phyloP scores from a whole-genome alignment of 1,140 invertebrate genomes.

The Brachionus paranguensis region DNA sequence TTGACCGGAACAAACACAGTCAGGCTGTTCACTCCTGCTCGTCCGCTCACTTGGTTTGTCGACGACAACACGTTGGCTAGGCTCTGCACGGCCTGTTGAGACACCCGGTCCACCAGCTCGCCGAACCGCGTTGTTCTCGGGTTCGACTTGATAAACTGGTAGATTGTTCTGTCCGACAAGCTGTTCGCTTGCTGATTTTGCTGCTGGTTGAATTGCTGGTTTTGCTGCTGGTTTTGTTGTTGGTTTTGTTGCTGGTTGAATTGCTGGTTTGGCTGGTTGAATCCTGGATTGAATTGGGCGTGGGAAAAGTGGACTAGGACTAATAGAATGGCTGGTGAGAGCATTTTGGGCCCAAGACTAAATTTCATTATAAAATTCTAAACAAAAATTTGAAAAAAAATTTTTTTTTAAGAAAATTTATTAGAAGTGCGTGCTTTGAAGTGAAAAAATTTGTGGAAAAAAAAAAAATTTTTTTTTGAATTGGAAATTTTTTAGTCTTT shows the following conservation, averaged over 20 bases:
- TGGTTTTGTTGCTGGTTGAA: not conserved
- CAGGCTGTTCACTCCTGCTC: not conserved
- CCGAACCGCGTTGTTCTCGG: not conserved
- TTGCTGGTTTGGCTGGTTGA: not conserved
- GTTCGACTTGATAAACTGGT: slow-evolving; percentile 12
- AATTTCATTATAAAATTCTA: not conserved
- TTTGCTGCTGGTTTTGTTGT: not conserved
- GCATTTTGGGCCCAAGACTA: not conserved
- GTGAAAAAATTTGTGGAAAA: not conserved
- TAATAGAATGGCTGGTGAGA: not conserved
- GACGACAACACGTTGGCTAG: not conserved
- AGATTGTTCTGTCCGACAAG: not conserved
- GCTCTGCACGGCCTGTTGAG: not conserved
- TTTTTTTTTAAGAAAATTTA: not conserved
- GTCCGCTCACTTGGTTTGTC: not conserved
- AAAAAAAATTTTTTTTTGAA: not conserved
- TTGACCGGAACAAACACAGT: slow-evolving; percentile 28
- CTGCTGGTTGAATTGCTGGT: not conserved
- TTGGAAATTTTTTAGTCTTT: not conserved
- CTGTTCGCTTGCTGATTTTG: not conserved
- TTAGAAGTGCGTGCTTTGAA: not conserved
- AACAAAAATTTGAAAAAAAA: not conserved
- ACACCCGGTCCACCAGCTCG: not conserved
- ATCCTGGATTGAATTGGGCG: not conserved
- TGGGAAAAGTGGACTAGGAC: not conserved